Conservation (phyloP, 2,797 vertebrate species). For the Tachyglossus aculeatus region DNA sequence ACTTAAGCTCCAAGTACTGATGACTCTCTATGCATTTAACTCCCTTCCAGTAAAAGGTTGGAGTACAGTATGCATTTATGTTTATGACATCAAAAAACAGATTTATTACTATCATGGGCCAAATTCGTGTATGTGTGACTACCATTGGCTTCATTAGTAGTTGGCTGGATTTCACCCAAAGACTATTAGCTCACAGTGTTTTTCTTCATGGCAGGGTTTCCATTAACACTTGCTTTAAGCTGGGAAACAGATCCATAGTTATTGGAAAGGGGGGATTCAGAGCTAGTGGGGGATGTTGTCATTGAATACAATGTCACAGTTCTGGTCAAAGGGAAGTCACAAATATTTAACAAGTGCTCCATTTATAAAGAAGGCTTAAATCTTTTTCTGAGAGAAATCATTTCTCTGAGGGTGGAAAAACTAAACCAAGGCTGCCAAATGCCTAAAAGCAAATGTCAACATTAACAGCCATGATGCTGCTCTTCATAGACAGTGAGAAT, state of each 20-base stretch:
- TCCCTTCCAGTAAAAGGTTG: constrained; percentile 26
- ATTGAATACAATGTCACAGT: constrained; percentile 20
- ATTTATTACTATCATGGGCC: constrained; percentile 22
- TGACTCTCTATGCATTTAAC: neutral
- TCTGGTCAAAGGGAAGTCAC: constrained; percentile 27
- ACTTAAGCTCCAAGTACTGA: neutral
- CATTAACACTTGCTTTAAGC: constrained; percentile 35
- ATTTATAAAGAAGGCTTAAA: constrained; percentile 30
- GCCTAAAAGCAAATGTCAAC: neutral
- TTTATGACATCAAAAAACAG: constrained; percentile 15
- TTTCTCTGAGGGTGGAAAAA: constrained; percentile 6
- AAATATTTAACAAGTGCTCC: constrained; percentile 19
- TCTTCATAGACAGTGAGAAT: constrained; percentile 11
- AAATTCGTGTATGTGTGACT: constrained; percentile 24
- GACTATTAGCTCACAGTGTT: constrained; percentile 33
- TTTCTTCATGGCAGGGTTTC: constrained; percentile 41
- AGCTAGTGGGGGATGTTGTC: neutral
- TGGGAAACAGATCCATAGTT: constrained; percentile 31
- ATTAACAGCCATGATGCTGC: neutral
- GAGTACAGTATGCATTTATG: constrained; percentile 14
- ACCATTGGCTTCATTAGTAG: constrained; percentile 28
- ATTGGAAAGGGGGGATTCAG: neutral
- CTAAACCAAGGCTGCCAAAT: neutral
- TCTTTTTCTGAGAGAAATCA: constrained; percentile 21
- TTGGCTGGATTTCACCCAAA: constrained; percentile 28